Base-by-base conservation (phyloP, 2,888 invertebrate genomes). In the Eilema griseolum region DNA sequence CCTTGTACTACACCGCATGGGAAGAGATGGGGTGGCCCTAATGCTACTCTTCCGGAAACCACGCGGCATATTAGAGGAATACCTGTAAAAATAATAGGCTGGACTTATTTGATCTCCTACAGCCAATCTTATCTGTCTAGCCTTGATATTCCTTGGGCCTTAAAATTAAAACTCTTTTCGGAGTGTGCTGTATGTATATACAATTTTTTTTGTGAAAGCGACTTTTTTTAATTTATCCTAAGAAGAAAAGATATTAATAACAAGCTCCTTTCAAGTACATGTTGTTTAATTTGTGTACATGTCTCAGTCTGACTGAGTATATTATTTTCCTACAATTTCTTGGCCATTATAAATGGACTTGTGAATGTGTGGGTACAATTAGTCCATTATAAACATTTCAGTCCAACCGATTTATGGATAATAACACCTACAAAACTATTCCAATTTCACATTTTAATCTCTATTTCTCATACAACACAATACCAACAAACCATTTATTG, bases 401-500 rank as follows among this genome's bases (percentile, higher is more conserved):
- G 37, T 52, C 28, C 23, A 14, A 65, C 33, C 2, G 16, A 0
- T 66, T 20, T 66, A 11, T 59, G 7, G 24, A 59, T 37, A 26
- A 20, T 57, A 57, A 16, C 23, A 59, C 11, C 12, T 20, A 59
- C 31, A 24, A 52, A 52, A 56, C 37, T 64, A 66, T 37, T 60
- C 60, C 56, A 41, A 70, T 62, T 61, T 14, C 69, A 67, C 46
- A 66, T 69, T 69, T 64, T 67, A 69, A 63, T 71, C 61, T 41
- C 69, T 41, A 69, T 66, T 70, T 66, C 61, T 33, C 33, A 61
- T 61, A 66, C 67, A 61, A 60, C 23, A 60, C 52, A 69, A 66
- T 66, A 70, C 37, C 28, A 70, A 66, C 66, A 66, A 61, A 66
- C 41, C 61, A 70, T 66, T 70, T 66, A 66, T 70, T 59, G 62